Evolutionary conservation across 2,797 vertebrate species (phyloP).

Genomic region (Orestias chungarensis): DNA sequence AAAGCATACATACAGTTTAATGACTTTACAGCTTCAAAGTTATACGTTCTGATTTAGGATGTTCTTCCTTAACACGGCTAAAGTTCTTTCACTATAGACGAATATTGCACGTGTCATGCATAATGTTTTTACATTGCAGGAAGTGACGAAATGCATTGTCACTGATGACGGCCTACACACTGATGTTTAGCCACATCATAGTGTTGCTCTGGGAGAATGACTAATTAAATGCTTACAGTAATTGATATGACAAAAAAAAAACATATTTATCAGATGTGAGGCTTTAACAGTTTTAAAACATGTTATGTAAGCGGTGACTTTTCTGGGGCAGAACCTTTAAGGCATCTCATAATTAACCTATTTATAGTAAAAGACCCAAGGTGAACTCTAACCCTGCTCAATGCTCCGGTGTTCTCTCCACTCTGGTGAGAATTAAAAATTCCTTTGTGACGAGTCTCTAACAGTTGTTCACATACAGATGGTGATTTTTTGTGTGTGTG

Average conservation of each 20-base stretch:
- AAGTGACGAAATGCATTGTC: not conserved
- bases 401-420: constrained; percentile 39
- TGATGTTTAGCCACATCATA: not conserved
- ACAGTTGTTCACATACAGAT: not conserved
- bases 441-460: not conserved
- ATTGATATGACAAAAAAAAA: not conserved
- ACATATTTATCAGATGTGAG: not conserved
- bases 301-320: not conserved
- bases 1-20: not conserved
- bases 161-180: not conserved
- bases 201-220: not conserved
- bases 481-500: rapidly evolving
- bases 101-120: not conserved
- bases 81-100: not conserved
- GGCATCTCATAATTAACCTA: constrained; percentile 77
- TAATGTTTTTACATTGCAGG: not conserved
- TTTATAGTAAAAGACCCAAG: constrained; percentile 39
- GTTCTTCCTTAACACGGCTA: not conserved
- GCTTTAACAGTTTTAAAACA: not conserved
- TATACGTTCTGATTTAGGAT: not conserved
- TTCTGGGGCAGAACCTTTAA: not conserved
- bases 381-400: constrained; percentile 59
- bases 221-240: not conserved
- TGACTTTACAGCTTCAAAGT: not conserved
- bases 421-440: not conserved